Percentiles rank a stretch among this genome's conserved stretches.
Conservation (phyloP, 1,140 invertebrate species). For the Dinoponera quadriceps region DNA sequence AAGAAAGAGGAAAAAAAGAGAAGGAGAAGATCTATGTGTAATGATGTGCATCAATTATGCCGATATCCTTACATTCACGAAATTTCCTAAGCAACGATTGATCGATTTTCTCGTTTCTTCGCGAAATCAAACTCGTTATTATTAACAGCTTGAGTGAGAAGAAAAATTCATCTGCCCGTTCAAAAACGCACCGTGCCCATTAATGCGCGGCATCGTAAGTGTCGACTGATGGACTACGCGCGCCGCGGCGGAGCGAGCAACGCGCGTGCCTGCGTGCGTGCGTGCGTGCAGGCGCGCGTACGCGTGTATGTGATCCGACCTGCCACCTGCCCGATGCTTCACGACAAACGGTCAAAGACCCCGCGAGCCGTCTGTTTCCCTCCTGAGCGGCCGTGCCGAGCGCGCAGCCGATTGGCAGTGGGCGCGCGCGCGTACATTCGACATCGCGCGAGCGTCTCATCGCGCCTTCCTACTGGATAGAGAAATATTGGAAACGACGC, state of each 20-base stretch:
- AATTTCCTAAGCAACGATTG: no score
- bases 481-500: no score
- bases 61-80: no score
- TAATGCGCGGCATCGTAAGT: not conserved
- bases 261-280: not conserved
- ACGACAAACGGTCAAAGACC: conserved; percentile 35
- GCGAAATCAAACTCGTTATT: no score
- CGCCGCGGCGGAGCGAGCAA: not conserved
- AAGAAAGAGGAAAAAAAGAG: no score
- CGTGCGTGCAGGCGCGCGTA: not conserved
- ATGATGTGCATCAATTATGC: no score
- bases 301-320: not conserved
- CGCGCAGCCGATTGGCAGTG: not conserved
- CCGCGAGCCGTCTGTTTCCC: conserved; percentile 1
- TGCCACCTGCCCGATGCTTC: conserved; percentile 28
- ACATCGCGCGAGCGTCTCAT: not conserved
- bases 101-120: no score
- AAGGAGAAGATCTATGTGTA: no score
- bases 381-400: not conserved
- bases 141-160: no score
- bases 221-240: not conserved
- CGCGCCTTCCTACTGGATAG: not conserved
- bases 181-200: no score
- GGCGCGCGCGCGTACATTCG: not conserved
- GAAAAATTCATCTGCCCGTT: no score